These are phyloP conservation scores for Pungitius pungitius DNA, from an alignment of 2,113 vertebrate species.

Conservation along the genomic window DNA sequence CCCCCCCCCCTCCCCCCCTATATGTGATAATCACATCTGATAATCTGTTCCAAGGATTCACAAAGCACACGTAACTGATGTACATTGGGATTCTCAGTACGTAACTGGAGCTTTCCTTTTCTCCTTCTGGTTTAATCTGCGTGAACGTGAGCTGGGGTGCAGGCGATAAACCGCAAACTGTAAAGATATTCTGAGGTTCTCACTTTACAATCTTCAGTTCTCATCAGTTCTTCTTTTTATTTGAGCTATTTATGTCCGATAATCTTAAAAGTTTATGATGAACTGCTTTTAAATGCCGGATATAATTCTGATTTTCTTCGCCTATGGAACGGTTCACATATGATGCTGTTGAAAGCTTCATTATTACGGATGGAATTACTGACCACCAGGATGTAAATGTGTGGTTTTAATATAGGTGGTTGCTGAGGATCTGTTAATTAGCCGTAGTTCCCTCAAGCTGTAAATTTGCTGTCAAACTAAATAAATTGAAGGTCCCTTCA, in stretches of 20 bases:
- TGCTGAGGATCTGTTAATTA: constrained; percentile 43
- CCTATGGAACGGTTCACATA: constrained; percentile 1
- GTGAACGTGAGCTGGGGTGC: background rate
- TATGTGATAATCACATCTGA: background rate
- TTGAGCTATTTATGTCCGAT: constrained; percentile 42
- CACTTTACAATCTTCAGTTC: too few relatives aligned
- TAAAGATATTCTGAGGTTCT: background rate
- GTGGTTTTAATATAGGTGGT: constrained; percentile 45
- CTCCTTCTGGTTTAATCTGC: background rate
- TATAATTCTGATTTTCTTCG: background rate
- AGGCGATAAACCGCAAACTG: too few relatives aligned
- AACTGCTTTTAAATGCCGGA: constrained; percentile 12
- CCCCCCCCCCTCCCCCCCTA: background rate
- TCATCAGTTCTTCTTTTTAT: constrained; percentile 25
- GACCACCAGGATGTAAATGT: constrained; percentile 22
- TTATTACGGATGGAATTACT: background rate
- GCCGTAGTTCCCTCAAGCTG: background rate
- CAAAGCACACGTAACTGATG: background rate
- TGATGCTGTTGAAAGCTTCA: background rate
- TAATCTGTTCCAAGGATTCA: background rate
- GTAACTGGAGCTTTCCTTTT: background rate
- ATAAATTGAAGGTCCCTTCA: constrained; percentile 22
- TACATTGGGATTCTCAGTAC: background rate
- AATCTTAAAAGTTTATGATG: constrained; percentile 12
- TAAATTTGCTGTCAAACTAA: constrained; percentile 9